Percentiles rank a stretch among this genome's conserved stretches.
Conservation (phyloP, 2,113 vertebrate genomes). For the Apaloderma vittatum region DNA sequence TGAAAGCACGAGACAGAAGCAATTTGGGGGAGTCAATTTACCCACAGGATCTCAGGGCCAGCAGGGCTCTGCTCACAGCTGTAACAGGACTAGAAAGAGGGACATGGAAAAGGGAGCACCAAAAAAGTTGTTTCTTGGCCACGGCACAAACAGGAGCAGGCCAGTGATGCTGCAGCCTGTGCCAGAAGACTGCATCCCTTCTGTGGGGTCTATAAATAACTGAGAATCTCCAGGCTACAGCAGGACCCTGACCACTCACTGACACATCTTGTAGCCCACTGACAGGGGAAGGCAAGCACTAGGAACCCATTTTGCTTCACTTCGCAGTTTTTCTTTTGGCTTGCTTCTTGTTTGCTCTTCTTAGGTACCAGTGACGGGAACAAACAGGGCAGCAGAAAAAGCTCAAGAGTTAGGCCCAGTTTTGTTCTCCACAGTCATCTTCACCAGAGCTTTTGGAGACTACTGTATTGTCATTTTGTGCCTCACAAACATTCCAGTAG, state of each 20-base stretch:
- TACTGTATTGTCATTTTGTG: neutral
- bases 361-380: neutral
- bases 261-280: neutral
- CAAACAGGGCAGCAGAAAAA: neutral
- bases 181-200: neutral
- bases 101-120: accelerated
- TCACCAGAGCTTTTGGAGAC: neutral
- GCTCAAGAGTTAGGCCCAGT: neutral
- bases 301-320: neutral
- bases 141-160: neutral
- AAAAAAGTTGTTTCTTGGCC: neutral
- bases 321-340: neutral
- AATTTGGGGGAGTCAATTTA: neutral
- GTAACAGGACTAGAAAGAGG: neutral
- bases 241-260: neutral
- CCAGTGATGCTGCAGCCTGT: neutral
- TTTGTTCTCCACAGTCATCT: neutral
- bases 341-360: neutral
- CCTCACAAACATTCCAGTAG: neutral
- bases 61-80: neutral
- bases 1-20: neutral
- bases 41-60: neutral
- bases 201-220: neutral
- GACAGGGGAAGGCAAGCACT: neutral
- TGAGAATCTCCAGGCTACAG: neutral